Percentiles rank a stretch among this genome's conserved stretches.
These are phyloP conservation scores for Teleiodes luculella DNA, from an alignment of 2,888 invertebrate species.

Conservation along the genomic window DNA sequence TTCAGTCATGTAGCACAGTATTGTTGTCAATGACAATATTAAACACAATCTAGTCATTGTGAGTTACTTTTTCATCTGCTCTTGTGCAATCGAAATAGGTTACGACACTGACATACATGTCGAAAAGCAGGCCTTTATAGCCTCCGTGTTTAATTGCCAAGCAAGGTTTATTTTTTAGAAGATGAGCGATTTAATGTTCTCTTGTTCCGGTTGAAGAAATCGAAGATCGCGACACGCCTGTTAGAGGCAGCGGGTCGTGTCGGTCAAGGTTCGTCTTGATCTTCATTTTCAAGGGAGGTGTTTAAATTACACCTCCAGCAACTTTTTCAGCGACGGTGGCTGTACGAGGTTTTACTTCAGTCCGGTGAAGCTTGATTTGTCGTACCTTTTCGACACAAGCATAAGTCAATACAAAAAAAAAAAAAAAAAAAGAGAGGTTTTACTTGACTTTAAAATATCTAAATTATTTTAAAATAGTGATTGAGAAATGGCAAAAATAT, in stretches of 20 bases:
- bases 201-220: slow-evolving; percentile 48
- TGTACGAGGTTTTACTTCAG: neutral
- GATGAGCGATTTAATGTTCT: slow-evolving; percentile 42
- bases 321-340: neutral
- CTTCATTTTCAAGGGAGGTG: neutral
- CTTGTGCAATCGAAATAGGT: slow-evolving; percentile 67
- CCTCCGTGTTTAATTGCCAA: slow-evolving; percentile 46
- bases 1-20: slow-evolving; percentile 41
- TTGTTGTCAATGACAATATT: slow-evolving; percentile 45
- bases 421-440: neutral
- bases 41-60: slow-evolving; percentile 54
- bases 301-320: neutral
- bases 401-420: too few species aligned
- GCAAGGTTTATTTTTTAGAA: slow-evolving; percentile 61
- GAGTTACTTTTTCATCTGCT: slow-evolving; percentile 42
- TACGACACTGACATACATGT: slow-evolving; percentile 77
- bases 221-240: slow-evolving; percentile 38
- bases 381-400: too few species aligned
- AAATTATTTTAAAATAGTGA: too few species aligned
- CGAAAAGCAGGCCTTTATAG: slow-evolving; percentile 59
- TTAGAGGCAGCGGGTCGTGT: slow-evolving; percentile 52
- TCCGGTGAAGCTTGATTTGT: too few species aligned
- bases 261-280: slow-evolving; percentile 48
- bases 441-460: too few species aligned
- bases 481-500: too few species aligned